These are phyloP conservation scores for Callospermophilus lateralis DNA, from an alignment of 2,113 vertebrate species.

Conservation along the genomic window DNA sequence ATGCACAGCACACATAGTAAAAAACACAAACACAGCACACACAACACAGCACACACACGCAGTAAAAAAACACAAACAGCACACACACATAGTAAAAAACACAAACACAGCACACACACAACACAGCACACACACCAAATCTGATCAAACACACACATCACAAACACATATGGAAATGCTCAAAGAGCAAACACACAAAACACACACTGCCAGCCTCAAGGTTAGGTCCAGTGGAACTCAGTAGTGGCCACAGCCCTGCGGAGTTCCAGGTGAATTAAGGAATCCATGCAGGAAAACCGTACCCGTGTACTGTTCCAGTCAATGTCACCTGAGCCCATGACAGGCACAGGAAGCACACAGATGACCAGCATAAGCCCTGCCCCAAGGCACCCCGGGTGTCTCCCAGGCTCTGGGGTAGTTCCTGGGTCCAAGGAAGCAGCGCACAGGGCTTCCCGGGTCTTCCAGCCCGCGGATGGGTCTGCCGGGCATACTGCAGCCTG, in stretches of 20 bases:
- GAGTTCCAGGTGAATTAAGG: too few species aligned
- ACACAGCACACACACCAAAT: neutral
- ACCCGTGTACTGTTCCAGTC: too few species aligned
- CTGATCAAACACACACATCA: too few species aligned
- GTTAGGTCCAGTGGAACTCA: too few species aligned
- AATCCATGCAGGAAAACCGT: too few species aligned
- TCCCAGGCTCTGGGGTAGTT: neutral
- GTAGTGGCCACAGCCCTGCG: rapidly evolving
- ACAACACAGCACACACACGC: neutral
- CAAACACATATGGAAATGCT: neutral
- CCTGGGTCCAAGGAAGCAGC: neutral
- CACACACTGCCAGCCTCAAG: too few species aligned
- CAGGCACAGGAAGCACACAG: neutral
- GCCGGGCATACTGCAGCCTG: too few species aligned
- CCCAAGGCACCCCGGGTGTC: too few species aligned
- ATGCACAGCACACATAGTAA: neutral
- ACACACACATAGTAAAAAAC: neutral
- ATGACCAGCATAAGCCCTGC: neutral
- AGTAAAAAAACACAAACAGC: neutral
- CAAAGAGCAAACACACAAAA: neutral
- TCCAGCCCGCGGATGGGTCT: too few species aligned
- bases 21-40: neutral
- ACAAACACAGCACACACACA: neutral
- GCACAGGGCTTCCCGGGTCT: too few species aligned
- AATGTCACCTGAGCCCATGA: rapidly evolving